Conservation (phyloP, 92 coral and sea anemone species). For the Diadumene lineata region DNA sequence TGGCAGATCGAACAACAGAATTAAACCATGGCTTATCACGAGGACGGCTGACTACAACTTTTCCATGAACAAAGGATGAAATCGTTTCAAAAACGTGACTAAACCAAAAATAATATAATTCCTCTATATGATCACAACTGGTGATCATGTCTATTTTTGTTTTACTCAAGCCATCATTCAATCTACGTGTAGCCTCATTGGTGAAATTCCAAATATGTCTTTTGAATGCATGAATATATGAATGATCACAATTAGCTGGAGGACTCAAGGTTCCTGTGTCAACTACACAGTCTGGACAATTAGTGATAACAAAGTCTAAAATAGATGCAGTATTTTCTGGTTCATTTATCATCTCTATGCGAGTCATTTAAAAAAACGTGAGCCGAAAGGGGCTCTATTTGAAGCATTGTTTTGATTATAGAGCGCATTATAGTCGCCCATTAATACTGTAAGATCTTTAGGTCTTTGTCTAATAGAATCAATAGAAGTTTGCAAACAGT, state of each 20-base stretch:
- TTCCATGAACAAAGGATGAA: conserved; percentile 15
- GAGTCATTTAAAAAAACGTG: conserved; percentile 32
- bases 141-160: neutral
- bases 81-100: neutral
- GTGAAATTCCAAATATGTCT: conserved; percentile 30
- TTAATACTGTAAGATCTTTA: conserved; percentile 26
- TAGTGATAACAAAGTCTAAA: conserved; percentile 38
- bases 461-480: conserved; percentile 39
- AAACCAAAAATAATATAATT: conserved; percentile 1
- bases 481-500: conserved; percentile 13
- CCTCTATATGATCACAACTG: neutral
- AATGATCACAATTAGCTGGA: conserved; percentile 51
- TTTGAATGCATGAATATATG: conserved; percentile 18
- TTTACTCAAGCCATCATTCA: conserved; percentile 7
- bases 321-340: conserved; percentile 34
- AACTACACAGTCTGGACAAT: conserved; percentile 48
- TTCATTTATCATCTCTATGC: conserved; percentile 25
- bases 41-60: conserved; percentile 51
- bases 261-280: conserved; percentile 50
- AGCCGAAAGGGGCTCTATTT: conserved; percentile 23
- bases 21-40: conserved; percentile 66
- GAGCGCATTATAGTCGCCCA: conserved; percentile 33
- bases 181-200: conserved; percentile 21
- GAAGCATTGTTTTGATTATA: conserved; percentile 23
- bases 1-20: conserved; percentile 42